Conservation (phyloP, 2,113 vertebrate species). For the Melanotaenia duboulayi region DNA sequence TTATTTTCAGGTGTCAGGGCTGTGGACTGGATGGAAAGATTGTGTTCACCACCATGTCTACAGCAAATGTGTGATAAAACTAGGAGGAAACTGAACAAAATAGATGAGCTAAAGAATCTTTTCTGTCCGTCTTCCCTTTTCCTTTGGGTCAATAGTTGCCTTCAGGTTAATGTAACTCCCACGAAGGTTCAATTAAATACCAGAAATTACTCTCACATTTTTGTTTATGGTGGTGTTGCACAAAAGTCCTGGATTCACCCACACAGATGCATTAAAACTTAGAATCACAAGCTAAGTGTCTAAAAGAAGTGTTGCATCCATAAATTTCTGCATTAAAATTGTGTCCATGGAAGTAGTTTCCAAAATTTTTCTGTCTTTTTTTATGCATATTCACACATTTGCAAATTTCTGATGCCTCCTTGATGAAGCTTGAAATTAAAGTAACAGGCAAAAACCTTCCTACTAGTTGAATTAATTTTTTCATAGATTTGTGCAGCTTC, state of each 20-base stretch:
- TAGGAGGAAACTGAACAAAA: constrained; percentile 33
- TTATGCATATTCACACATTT: no score
- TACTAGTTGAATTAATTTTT: no score
- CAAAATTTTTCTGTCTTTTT: background rate
- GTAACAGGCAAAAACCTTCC: no score
- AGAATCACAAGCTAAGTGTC: no score
- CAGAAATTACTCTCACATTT: constrained; percentile 16
- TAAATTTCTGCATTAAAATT: no score
- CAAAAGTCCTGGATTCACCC: background rate
- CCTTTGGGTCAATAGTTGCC: constrained; percentile 28
- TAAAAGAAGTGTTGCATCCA: no score
- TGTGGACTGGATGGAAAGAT: constrained; percentile 30
- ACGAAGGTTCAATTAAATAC: constrained; percentile 14
- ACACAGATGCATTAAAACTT: no score
- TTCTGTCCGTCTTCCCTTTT: constrained; percentile 3
- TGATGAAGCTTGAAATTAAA: background rate
- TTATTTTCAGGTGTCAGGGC: constrained; percentile 57
- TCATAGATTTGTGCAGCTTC: no score
- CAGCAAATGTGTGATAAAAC: constrained; percentile 9
- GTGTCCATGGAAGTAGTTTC: background rate
- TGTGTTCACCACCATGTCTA: constrained; percentile 24
- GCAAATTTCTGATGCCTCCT: background rate
- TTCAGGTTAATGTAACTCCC: constrained; percentile 12
- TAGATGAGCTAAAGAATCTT: constrained; percentile 36
- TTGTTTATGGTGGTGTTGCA: constrained; percentile 3